These are phyloP conservation scores for Ceramica pisi DNA, from an alignment of 2,888 invertebrate species.

Conservation along the genomic window DNA sequence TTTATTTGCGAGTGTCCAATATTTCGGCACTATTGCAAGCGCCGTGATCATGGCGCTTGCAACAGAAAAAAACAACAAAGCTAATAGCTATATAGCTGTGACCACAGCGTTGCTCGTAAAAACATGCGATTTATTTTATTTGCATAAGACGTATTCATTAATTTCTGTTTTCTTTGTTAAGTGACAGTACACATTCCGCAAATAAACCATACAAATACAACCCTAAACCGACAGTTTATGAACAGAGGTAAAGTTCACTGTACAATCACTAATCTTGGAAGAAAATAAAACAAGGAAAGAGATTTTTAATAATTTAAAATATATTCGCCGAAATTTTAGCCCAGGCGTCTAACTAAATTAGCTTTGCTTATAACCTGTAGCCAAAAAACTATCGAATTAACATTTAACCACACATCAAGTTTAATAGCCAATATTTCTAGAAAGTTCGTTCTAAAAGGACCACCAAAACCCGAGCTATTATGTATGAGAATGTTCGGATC, in stretches of 20 bases:
- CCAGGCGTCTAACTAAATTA: not conserved
- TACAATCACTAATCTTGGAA: no score
- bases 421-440: not conserved
- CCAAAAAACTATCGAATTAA: not conserved
- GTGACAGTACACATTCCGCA: no score
- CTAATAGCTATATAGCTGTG: not conserved
- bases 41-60: no score
- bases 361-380: not conserved
- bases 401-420: not conserved
- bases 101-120: not conserved
- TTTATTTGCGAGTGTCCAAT: no score
- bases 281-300: no score
- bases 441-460: not conserved
- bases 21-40: no score
- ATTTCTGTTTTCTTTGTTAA: not conserved
- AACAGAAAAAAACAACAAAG: no score
- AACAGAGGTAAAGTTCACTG: no score
- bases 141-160: not conserved
- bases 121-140: not conserved
- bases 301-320: no score
- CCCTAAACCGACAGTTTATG: no score
- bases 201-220: no score
- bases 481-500: not conserved
- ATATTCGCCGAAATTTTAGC: not conserved
- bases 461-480: not conserved